Percentiles rank a stretch among this genome's conserved stretches.
Evolutionary conservation across 2,113 vertebrate genomes (phyloP).

Genomic region (Dasyornis broadbenti): DNA sequence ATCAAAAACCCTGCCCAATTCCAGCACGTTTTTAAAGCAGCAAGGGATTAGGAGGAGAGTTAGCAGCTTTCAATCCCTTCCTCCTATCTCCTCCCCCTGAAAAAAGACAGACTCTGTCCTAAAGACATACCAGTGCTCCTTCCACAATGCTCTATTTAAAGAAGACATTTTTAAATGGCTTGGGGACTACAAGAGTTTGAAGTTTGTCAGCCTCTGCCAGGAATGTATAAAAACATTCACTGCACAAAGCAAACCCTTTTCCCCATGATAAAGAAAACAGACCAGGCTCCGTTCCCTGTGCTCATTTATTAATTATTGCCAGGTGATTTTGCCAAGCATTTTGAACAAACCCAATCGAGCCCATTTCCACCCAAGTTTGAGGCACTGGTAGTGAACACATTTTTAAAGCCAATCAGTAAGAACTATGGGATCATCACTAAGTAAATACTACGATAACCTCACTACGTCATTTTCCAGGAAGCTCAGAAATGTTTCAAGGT

Average conservation of each 20-base stretch:
- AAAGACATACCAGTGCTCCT: not conserved
- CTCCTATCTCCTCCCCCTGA: not conserved
- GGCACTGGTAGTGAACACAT: not conserved
- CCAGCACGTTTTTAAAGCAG: not conserved
- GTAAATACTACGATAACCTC: not conserved
- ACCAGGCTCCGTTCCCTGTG: not conserved
- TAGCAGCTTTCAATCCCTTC: not conserved
- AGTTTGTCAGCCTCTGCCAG: not conserved
- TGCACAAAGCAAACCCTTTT: not conserved
- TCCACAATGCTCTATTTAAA: not conserved
- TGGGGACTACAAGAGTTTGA: not conserved
- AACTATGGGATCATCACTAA: not conserved
- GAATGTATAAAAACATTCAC: not conserved
- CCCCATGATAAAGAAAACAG: not conserved
- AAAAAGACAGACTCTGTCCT: not conserved
- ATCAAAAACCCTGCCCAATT: not conserved
- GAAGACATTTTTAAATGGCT: not conserved
- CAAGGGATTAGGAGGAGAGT: not conserved
- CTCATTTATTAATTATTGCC: not conserved
- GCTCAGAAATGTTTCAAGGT: conserved; percentile 32
- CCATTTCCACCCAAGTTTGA: not conserved
- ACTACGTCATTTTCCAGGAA: conserved; percentile 36
- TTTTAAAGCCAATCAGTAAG: not conserved
- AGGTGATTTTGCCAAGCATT: not conserved
- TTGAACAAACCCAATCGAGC: rapidly evolving